Base-by-base conservation (phyloP, 2,797 vertebrate genomes). In the Enteromius fasciolatus region DNA sequence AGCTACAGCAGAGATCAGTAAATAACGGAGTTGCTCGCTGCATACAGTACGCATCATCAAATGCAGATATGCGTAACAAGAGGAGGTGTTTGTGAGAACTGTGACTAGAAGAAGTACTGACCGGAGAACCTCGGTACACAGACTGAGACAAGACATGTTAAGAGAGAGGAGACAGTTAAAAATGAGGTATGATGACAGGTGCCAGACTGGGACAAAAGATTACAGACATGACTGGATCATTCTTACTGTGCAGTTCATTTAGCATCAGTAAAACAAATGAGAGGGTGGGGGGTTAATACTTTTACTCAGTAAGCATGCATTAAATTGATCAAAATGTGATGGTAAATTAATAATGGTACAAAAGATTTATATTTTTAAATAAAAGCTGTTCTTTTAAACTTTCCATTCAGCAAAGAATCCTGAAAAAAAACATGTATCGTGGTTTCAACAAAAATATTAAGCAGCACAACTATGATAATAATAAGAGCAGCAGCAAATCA, bases 101-200 rank as follows among this genome's bases (percentile, higher is more conserved):
- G 50, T 52, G 78, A 72, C 85, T 75, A 48, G 36, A 36, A 39
- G 72, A 52, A 14, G 72, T 94, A 99, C 98, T 96, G 95, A 99
- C 97, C 97, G 97, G 97, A 90, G 97, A 98, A 97, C 98, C 97
- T 97, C 97, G 95, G 94, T 97, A 97, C 88, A 96, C 82, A 92
- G 97, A 98, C 98, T 99, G 94, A 92, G 89, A 89, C 88, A 84
- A 87, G 91, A 94, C 94, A 88, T 95, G 94, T 87, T 92, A 94
- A 93, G 90, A 90, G 94, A 96, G 88, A 93, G 85, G 95, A 92
- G 87, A 92, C 87, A 93, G 80, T 88, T 87, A 92, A 68, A 78
- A 66, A 41, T 59, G 66, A 54, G 48, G 41, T 39, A 68, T 75
- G 57, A 83, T 11, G 63, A 82, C 9, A 20, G 14, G 70, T 50